phyloP scores from a whole-genome alignment of 2,888 invertebrate species.

The Pyrocoelia pectoralis region DNA sequence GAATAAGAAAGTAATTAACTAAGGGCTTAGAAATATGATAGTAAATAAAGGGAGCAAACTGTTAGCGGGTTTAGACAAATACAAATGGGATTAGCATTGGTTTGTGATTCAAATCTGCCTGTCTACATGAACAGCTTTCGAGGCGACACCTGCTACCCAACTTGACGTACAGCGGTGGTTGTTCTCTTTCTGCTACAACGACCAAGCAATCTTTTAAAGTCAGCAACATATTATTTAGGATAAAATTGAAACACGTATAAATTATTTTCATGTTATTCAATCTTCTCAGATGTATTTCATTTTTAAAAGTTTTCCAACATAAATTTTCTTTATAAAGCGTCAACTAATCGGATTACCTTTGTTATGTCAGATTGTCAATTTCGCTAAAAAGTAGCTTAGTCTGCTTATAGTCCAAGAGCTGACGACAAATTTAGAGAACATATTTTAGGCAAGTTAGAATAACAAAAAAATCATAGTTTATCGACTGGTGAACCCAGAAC shows the following conservation, averaged over 20 bases:
- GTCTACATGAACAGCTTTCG: constrained; percentile 33
- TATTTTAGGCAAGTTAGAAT: no score
- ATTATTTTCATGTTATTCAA: neutral
- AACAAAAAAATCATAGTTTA: no score
- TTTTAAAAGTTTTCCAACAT: no score
- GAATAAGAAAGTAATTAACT: constrained; percentile 19
- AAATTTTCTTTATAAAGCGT: no score
- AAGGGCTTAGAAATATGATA: constrained; percentile 19
- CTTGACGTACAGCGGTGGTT: constrained; percentile 26
- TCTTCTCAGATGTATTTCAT: neutral
- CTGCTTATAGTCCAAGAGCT: no score
- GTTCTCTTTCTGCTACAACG: constrained; percentile 24
- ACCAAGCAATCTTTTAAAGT: constrained; percentile 22
- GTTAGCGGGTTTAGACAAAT: constrained; percentile 32
- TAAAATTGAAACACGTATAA: neutral
- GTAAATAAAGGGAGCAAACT: constrained; percentile 29
- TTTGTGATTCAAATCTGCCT: constrained; percentile 33
- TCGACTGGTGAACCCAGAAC: no score
- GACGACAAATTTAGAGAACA: no score
- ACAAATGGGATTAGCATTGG: constrained; percentile 36
- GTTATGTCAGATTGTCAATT: no score
- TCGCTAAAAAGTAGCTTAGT: no score
- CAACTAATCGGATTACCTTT: no score
- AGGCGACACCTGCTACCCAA: constrained; percentile 31
- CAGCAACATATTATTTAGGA: constrained; percentile 13